Conservation (phyloP, 1,140 invertebrate species). For the Steinernema khuongi region DNA sequence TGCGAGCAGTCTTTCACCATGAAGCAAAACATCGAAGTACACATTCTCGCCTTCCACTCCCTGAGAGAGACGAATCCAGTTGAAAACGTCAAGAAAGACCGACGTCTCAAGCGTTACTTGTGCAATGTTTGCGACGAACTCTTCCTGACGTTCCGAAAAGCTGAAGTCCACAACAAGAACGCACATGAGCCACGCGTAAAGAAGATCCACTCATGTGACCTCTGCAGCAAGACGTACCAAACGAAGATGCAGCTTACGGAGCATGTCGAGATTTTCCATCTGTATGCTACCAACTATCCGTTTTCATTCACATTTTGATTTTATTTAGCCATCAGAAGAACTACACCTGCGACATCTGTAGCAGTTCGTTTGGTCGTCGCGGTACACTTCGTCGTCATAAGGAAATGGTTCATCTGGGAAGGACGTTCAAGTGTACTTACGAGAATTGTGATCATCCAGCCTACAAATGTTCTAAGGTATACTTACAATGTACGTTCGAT, state of each 20-base stretch:
- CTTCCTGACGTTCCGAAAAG: not conserved
- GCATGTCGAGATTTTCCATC: slow-evolving; percentile 30
- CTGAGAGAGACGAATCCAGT: no score
- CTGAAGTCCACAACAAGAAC: slow-evolving; percentile 10
- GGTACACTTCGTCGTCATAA: slow-evolving; percentile 39
- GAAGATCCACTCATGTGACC: slow-evolving; percentile 14
- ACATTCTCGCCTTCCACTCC: not conserved
- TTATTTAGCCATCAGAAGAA: slow-evolving; percentile 27
- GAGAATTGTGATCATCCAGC: slow-evolving; percentile 40
- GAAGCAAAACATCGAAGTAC: slow-evolving; percentile 10
- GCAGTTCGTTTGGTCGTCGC: slow-evolving; percentile 31
- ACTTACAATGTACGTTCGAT: not conserved
- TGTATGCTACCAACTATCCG: slow-evolving; percentile 29
- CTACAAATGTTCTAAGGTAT: slow-evolving; percentile 46
- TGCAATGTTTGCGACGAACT: slow-evolving; percentile 21
- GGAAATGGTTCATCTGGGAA: slow-evolving; percentile 39
- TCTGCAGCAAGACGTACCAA: slow-evolving; percentile 26
- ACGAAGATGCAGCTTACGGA: slow-evolving; percentile 25
- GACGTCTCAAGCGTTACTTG: not conserved
- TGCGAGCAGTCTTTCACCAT: slow-evolving; percentile 23
- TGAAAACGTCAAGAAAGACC: slow-evolving; percentile 13
- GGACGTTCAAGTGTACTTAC: slow-evolving; percentile 35
- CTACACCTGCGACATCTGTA: slow-evolving; percentile 34
- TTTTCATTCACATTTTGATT: not conserved
- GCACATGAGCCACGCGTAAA: not conserved